Conservation (phyloP, 2,113 vertebrate species). For the Cyphomyrus plagiostoma region DNA sequence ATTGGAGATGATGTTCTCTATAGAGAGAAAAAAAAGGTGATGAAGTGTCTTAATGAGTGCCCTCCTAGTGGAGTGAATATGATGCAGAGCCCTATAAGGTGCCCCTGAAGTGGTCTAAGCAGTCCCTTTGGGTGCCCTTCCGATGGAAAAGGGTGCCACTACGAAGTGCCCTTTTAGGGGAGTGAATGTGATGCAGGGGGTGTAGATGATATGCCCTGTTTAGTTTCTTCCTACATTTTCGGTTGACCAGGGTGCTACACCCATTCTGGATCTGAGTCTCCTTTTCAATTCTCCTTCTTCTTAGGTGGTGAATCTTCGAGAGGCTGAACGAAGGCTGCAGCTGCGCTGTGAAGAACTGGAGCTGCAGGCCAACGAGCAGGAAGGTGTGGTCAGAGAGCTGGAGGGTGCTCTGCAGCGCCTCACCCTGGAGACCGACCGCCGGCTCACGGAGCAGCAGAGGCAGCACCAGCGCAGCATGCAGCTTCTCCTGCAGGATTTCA, state of each 20-base stretch:
- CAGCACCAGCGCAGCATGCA: constrained; percentile 77
- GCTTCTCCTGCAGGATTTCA: constrained; percentile 64
- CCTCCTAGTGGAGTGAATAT: no score
- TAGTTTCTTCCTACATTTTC: background rate
- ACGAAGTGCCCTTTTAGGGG: background rate
- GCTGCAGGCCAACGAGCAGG: constrained; percentile 63
- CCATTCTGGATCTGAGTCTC: background rate
- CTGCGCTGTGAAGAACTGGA: constrained; percentile 69
- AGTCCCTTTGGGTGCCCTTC: background rate
- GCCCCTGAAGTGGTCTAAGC: background rate
- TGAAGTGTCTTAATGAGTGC: no score
- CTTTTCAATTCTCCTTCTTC: constrained; percentile 5
- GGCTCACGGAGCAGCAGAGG: constrained; percentile 68
- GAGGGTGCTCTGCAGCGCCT: constrained; percentile 68
- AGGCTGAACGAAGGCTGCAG: constrained; percentile 61
- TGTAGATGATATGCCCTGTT: background rate
- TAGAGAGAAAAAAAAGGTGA: no score
- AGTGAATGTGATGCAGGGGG: background rate
- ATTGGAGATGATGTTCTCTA: no score
- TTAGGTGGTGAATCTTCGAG: constrained; percentile 75
- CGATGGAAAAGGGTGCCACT: background rate
- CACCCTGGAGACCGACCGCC: constrained; percentile 68
- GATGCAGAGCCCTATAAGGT: no score
- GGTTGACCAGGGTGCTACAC: background rate
- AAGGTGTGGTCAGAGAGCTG: constrained; percentile 56